Conservation (phyloP, 1,140 invertebrate species). For the Bombus sibiricus region DNA sequence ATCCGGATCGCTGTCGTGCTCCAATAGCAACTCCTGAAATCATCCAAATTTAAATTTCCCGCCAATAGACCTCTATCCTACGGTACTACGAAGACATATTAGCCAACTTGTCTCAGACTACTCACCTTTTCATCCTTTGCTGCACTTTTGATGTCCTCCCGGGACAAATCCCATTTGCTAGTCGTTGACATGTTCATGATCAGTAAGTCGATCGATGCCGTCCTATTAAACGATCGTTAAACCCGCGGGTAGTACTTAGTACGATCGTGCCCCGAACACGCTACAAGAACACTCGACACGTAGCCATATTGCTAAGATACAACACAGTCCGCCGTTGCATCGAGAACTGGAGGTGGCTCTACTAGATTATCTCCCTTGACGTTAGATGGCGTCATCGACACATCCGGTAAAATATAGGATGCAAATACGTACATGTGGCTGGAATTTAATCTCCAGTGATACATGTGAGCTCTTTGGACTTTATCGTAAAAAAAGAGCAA, state of each 20-base stretch:
- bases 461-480: background rate
- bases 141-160: constrained; percentile 70
- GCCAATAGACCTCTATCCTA: background rate
- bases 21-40: constrained; percentile 74
- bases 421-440: background rate
- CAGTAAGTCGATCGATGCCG: no score
- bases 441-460: background rate
- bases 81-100: background rate
- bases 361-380: background rate
- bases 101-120: background rate
- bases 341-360: background rate
- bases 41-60: constrained; percentile 43
- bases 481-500: background rate
- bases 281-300: constrained; percentile 3
- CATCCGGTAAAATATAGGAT: background rate
- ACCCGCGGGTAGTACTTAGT: background rate
- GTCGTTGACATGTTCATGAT: constrained; percentile 50
- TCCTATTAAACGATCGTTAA: background rate
- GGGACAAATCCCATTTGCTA: constrained; percentile 66
- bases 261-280: background rate
- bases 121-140: constrained; percentile 76
- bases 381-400: constrained; percentile 5
- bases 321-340: background rate
- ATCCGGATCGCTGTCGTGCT: constrained; percentile 78
- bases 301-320: constrained; percentile 49